A percentile compares a stretch with the other conserved stretches of the same genome.
Conservation (phyloP, 2,888 invertebrate genomes). For the Serrognathus titanus region DNA sequence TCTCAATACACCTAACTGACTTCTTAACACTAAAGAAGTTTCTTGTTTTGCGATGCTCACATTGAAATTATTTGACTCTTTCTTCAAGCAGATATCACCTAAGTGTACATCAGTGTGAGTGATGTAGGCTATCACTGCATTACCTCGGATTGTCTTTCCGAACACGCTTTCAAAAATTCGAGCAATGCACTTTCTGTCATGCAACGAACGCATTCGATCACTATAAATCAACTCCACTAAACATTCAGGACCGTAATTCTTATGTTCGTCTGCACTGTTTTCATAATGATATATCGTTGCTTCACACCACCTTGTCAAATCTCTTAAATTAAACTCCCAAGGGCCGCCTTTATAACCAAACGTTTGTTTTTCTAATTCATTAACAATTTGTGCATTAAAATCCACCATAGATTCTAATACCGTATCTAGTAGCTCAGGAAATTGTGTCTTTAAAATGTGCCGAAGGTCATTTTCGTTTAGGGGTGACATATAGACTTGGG, state of each 20-base stretch:
- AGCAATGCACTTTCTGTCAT: slow-evolving; percentile 71
- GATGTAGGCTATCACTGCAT: slow-evolving; percentile 58
- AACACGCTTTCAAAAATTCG: slow-evolving; percentile 51
- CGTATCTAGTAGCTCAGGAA: slow-evolving; percentile 57
- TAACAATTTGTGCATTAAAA: slow-evolving; percentile 70
- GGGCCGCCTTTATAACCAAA: slow-evolving; percentile 86
- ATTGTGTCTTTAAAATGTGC: slow-evolving; percentile 65
- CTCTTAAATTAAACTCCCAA: slow-evolving; percentile 96
- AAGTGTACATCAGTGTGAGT: slow-evolving; percentile 58
- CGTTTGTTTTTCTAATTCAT: slow-evolving; percentile 61
- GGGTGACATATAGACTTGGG: slow-evolving; percentile 74
- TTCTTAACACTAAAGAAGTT: slow-evolving; percentile 51
- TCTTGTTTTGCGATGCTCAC: slow-evolving; percentile 36
- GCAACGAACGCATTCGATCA: slow-evolving; percentile 77
- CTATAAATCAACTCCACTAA: slow-evolving; percentile 79
- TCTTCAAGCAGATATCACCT: slow-evolving; percentile 59
- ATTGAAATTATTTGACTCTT: slow-evolving; percentile 32
- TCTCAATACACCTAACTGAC: slow-evolving; percentile 67
- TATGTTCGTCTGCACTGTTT: slow-evolving; percentile 12
- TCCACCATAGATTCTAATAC: slow-evolving; percentile 69
- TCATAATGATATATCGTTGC: slow-evolving; percentile 55
- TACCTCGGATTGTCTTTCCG: slow-evolving; percentile 52
- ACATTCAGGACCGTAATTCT: slow-evolving; percentile 52
- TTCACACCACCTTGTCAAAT: slow-evolving; percentile 91
- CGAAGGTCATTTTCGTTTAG: slow-evolving; percentile 63